These are phyloP conservation scores for Caerostris darwini DNA, from an alignment of 1,140 invertebrate species.

Conservation along the genomic window DNA sequence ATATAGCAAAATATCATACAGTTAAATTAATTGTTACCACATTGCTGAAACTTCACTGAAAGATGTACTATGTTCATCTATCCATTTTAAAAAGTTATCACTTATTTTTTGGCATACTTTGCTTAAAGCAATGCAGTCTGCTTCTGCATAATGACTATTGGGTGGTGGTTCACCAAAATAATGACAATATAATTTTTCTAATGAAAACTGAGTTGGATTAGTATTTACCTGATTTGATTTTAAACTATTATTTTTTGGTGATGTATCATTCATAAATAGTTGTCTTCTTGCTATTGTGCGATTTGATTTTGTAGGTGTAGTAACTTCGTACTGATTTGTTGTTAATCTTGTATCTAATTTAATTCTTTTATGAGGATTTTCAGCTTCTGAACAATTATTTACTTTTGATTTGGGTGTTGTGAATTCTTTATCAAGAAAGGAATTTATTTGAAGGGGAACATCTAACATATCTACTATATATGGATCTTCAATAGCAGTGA, in stretches of 20 bases:
- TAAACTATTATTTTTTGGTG: not conserved
- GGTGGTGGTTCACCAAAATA: slow-evolving; percentile 63
- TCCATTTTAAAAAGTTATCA: slow-evolving; percentile 79
- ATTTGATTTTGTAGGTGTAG: not conserved
- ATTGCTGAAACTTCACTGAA: slow-evolving; percentile 58
- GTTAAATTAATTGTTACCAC: slow-evolving; percentile 55
- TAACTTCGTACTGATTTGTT: slow-evolving; percentile 14
- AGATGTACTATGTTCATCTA: slow-evolving; percentile 60
- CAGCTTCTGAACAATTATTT: not conserved
- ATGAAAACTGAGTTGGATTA: not conserved
- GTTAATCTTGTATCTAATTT: slow-evolving; percentile 2
- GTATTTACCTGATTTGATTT: not conserved
- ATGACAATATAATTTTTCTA: slow-evolving; percentile 68
- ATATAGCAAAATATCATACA: too few relatives aligned
- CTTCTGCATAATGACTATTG: slow-evolving; percentile 72
- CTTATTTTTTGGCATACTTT: slow-evolving; percentile 74
- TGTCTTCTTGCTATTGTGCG: slow-evolving; percentile 1
- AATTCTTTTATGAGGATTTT: not conserved
- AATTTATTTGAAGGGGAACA: not conserved
- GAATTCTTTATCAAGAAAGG: not conserved
- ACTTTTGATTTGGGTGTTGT: slow-evolving; percentile 30
- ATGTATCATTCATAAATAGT: not conserved
- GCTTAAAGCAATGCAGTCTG: slow-evolving; percentile 63
- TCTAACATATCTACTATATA: not conserved
- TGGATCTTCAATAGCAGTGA: slow-evolving; percentile 25